Evolutionary conservation across 1,140 invertebrate species (phyloP).

Genomic region (Eurosta solidaginis): DNA sequence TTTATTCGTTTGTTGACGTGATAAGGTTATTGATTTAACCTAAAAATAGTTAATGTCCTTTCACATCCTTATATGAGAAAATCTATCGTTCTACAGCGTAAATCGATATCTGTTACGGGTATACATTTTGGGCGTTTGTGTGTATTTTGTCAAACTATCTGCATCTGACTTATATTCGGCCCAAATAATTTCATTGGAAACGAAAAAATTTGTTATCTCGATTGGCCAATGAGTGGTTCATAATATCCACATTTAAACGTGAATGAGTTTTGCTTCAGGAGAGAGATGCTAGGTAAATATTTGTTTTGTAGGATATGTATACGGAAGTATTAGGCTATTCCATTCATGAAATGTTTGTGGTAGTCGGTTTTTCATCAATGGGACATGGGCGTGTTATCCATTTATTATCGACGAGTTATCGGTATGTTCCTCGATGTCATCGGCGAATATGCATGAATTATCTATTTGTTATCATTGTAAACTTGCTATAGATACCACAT

Average conservation of each 20-base stretch:
- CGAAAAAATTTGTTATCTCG: conserved; percentile 5
- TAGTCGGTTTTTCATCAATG: too few species aligned
- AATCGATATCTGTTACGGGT: too few species aligned
- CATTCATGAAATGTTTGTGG: background rate
- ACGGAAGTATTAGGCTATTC: too few species aligned
- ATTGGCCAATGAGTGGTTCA: conserved; percentile 7
- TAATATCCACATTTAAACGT: background rate
- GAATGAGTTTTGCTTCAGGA: background rate
- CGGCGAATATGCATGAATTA: too few species aligned
- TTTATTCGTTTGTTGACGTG: conserved; percentile 19
- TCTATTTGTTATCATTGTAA: too few species aligned
- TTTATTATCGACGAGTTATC: too few species aligned
- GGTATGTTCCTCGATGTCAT: too few species aligned
- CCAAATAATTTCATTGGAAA: conserved; percentile 14
- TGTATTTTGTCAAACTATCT: background rate
- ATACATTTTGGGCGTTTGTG: background rate
- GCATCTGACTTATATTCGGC: conserved; percentile 9
- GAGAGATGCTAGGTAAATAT: background rate
- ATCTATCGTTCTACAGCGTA: too few species aligned
- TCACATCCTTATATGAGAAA: too few species aligned
- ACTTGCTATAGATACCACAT: too few species aligned
- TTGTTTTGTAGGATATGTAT: background rate
- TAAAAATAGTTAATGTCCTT: background rate
- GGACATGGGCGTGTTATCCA: too few species aligned
- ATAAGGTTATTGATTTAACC: conserved; percentile 19